Base-by-base conservation (phyloP, 2,888 invertebrate species). In the Spatulosminthurus flaviceps region DNA sequence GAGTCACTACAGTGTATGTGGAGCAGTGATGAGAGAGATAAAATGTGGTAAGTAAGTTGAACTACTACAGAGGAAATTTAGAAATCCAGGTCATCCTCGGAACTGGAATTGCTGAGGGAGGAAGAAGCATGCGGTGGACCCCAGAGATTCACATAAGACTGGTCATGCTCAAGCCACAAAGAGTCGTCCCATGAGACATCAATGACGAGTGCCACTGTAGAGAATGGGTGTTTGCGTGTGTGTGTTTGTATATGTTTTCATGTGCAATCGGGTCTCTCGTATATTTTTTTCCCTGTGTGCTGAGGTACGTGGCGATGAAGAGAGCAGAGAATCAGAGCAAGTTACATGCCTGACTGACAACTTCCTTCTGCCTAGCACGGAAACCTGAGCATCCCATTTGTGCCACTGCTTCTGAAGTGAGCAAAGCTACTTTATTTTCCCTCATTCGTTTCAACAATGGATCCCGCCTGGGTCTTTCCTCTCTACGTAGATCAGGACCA, bases 321-420 rank as follows among this genome's bases (percentile, higher is more conserved):
- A 22, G 24, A 21, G 69, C 29, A 64, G 66, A 67, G 74, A 79
- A 79, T 79, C 78, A 79, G 79, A 79, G 74, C 51, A 79, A 69
- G 67, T 22, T 41, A 73, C 79, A 79, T 42, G 79, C 74, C 26
- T 69, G 51, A 29, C 74, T 74, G 21, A 74, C 26, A 61, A 85
- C 82, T 81, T 85, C 83, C 77, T 82, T 83, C 71, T 82, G 85
- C 77, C 81, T 85, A 26, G 81, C 83, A 60, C 82, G 81, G 77
- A 85, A 85, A 2, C 82, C 83, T 2, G 73, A 82, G 69, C 85
- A 85, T 13, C 85, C 85, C 82, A 85, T 78, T 66, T 83, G 83
- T 66, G 84, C 80, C 79, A 85, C 80, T 24, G 83, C 83, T 78
- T 85, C 85, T 16, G 83, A 81, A 66, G 85, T 83, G 61, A 85